Evolutionary conservation across 64 coral and sea anemone genomes (phyloP).

Genomic region (Montipora foliosa): DNA sequence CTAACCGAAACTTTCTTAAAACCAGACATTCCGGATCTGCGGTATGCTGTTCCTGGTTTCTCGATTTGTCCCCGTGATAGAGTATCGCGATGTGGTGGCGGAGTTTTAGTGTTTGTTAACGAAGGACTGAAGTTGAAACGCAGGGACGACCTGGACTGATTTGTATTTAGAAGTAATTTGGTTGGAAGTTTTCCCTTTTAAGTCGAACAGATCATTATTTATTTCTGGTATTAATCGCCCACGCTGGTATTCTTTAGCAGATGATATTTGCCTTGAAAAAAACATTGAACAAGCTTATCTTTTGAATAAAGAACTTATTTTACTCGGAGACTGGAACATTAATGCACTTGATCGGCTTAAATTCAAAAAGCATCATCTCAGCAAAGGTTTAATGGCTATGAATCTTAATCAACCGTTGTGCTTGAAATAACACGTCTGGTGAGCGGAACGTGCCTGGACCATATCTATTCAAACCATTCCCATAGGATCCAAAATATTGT

Average conservation of each 20-base stretch:
- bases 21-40: not conserved
- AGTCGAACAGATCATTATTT: not conserved
- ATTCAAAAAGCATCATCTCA: too few species aligned
- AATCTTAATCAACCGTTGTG: too few species aligned
- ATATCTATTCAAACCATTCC: too few species aligned
- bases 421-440: too few species aligned
- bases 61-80: not conserved
- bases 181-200: too few species aligned
- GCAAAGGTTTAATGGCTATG: too few species aligned
- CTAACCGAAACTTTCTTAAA: not conserved
- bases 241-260: not conserved
- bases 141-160: not conserved
- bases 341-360: too few species aligned
- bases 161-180: not conserved
- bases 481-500: too few species aligned
- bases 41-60: conserved; percentile 8
- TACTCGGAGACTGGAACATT: too few species aligned
- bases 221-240: not conserved
- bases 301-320: too few species aligned
- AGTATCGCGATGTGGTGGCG: conserved; percentile 1
- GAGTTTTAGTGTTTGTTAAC: not conserved
- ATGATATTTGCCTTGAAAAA: not conserved
- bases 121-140: not conserved
- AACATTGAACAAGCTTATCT: too few species aligned
- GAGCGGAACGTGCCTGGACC: too few species aligned